Conservation (phyloP, 1,140 invertebrate genomes). For the Hermetia illucens region DNA sequence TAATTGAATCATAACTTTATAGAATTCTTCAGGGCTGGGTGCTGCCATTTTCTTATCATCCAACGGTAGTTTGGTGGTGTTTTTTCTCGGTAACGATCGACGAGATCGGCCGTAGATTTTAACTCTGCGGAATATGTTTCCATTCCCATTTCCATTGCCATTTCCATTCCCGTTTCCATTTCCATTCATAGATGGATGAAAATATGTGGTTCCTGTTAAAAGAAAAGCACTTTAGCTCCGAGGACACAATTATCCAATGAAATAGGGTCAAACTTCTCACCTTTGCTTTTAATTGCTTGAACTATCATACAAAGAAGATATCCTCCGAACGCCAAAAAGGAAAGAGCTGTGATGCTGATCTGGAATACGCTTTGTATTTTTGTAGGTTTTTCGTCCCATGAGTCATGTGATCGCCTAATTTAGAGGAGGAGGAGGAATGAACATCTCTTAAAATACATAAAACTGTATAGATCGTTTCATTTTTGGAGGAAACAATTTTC, state of each 20-base stretch:
- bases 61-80: too few species aligned
- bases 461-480: too few species aligned
- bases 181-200: constrained; percentile 30
- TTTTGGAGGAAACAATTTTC: too few species aligned
- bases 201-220: constrained; percentile 20
- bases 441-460: too few species aligned
- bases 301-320: constrained; percentile 60
- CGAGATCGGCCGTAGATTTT: constrained; percentile 22
- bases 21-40: constrained; percentile 33
- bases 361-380: constrained; percentile 54
- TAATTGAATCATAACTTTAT: constrained; percentile 32
- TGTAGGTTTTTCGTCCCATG: constrained; percentile 33
- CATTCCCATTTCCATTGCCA: too few species aligned
- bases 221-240: background rate
- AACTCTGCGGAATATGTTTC: constrained; percentile 15
- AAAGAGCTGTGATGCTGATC: constrained; percentile 52
- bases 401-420: too few species aligned
- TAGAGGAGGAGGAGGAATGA: too few species aligned
- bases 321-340: constrained; percentile 64
- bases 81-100: constrained; percentile 10
- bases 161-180: constrained; percentile 3
- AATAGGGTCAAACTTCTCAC: constrained; percentile 13
- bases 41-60: constrained; percentile 26
- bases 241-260: background rate
- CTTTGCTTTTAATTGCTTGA: constrained; percentile 45